Conservation (phyloP, 2,888 invertebrate genomes). For the Allophyes oxyacanthae region DNA sequence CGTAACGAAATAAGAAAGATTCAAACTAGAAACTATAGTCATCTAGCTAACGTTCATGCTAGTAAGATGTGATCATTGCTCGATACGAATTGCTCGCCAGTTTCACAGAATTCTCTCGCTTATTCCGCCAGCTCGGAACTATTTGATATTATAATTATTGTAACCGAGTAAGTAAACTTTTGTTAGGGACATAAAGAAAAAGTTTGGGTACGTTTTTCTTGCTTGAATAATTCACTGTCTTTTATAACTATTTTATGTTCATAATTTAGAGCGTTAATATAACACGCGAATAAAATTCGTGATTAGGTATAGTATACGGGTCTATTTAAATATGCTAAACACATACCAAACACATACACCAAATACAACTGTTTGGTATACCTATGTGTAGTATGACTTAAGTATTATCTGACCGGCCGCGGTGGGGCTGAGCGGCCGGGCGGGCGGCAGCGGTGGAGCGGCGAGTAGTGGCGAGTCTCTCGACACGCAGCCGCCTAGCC, state of each 20-base stretch:
- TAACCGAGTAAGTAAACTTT: constrained; percentile 35
- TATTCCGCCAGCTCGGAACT: constrained; percentile 34
- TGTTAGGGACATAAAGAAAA: constrained; percentile 6
- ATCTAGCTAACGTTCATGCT: constrained; percentile 26
- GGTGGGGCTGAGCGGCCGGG: no score
- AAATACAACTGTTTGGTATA: constrained; percentile 2
- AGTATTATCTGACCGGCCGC: constrained; percentile 13
- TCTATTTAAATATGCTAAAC: background rate
- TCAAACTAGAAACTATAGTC: constrained; percentile 31
- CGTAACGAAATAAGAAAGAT: constrained; percentile 15
- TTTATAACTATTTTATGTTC: constrained; percentile 19
- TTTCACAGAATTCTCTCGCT: constrained; percentile 17
- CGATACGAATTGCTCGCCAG: constrained; percentile 1
- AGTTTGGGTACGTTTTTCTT: no score
- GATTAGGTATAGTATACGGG: no score
- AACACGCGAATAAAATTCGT: background rate
- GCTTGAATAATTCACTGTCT: constrained; percentile 16
- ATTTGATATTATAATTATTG: constrained; percentile 54
- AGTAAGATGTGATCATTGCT: constrained; percentile 30
- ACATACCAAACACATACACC: no score
- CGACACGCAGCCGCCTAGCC: constrained; percentile 63
- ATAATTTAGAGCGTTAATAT: background rate
- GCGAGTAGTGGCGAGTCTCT: constrained; percentile 15
- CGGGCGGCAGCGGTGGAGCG: no score
- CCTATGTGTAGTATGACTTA: constrained; percentile 7